Conservation (phyloP, 2,888 invertebrate species). For the Antheraea yamamai region DNA sequence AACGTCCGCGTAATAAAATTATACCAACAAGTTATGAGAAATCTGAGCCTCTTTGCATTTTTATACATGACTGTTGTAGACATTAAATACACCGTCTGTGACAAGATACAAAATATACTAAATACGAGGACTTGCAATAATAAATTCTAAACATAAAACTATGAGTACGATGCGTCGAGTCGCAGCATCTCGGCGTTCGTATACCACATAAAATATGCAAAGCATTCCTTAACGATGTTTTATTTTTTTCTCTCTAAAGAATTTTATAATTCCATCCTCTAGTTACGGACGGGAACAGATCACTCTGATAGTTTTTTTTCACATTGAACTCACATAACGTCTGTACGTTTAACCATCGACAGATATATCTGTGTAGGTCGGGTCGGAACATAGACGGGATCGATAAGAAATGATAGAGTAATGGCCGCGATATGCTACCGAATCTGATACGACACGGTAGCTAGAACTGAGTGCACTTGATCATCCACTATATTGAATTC, state of each 20-base stretch:
- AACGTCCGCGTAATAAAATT: neutral
- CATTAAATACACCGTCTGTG: neutral
- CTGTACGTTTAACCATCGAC: constrained; percentile 69
- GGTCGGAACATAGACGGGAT: constrained; percentile 41
- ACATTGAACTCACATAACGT: constrained; percentile 66
- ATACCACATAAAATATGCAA: constrained; percentile 56
- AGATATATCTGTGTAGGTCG: constrained; percentile 58
- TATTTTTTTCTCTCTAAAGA: constrained; percentile 53
- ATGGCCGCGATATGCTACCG: constrained; percentile 73
- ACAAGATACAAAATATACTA: neutral
- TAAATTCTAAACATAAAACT: constrained; percentile 15
- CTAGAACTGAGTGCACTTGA: constrained; percentile 49
- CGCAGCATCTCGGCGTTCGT: constrained; percentile 25
- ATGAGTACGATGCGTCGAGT: constrained; percentile 16
- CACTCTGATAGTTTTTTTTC: constrained; percentile 59
- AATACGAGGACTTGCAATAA: neutral
- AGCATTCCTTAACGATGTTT: constrained; percentile 61
- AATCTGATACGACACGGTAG: constrained; percentile 71
- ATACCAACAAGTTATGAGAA: neutral
- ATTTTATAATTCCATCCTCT: constrained; percentile 66
- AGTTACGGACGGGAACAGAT: constrained; percentile 63
- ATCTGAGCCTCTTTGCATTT: neutral
- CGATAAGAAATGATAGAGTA: constrained; percentile 77
- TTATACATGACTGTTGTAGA: neutral
- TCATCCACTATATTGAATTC: constrained; percentile 67